These are phyloP conservation scores for Emydocephalus ijimae DNA, from an alignment of 2,113 vertebrate species.

Conservation along the genomic window DNA sequence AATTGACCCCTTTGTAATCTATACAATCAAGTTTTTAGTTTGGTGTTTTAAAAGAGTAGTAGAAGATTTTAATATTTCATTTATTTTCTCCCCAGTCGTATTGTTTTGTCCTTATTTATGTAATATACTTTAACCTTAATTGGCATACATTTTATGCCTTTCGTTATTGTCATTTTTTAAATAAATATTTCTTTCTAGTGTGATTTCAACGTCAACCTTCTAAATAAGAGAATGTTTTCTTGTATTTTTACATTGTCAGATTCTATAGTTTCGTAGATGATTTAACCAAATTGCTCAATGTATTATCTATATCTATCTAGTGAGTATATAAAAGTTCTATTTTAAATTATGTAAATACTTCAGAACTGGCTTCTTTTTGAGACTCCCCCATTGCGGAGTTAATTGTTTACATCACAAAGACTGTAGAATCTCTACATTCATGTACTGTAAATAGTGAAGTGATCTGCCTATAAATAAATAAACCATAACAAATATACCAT, in stretches of 20 bases:
- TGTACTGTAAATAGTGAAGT: slow-evolving; percentile 98
- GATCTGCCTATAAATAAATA: slow-evolving; percentile 98
- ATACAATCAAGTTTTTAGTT: slow-evolving; percentile 76
- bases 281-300: slow-evolving; percentile 92
- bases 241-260: slow-evolving; percentile 99
- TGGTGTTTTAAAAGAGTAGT: slow-evolving; percentile 76
- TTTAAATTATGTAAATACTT: slow-evolving; percentile 99
- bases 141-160: slow-evolving; percentile 85
- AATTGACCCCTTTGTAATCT: slow-evolving; percentile 61
- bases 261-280: slow-evolving; percentile 99
- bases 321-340: slow-evolving; percentile 95
- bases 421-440: slow-evolving; percentile 99
- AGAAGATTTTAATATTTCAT: slow-evolving; percentile 95
- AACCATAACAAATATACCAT: slow-evolving; percentile 77
- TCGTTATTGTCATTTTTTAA: slow-evolving; percentile 72
- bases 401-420: slow-evolving; percentile 99
- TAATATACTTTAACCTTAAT: slow-evolving; percentile 85
- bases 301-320: slow-evolving; percentile 87
- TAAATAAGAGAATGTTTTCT: slow-evolving; percentile 93
- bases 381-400: slow-evolving; percentile 80
- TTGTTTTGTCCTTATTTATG: slow-evolving; percentile 93
- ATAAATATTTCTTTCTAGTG: slow-evolving; percentile 78
- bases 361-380: slow-evolving; percentile 95
- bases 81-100: slow-evolving; percentile 73
- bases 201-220: slow-evolving; percentile 92